Evolutionary conservation across 2,113 vertebrate genomes (phyloP).

Genomic region (Daboia siamensis): DNA sequence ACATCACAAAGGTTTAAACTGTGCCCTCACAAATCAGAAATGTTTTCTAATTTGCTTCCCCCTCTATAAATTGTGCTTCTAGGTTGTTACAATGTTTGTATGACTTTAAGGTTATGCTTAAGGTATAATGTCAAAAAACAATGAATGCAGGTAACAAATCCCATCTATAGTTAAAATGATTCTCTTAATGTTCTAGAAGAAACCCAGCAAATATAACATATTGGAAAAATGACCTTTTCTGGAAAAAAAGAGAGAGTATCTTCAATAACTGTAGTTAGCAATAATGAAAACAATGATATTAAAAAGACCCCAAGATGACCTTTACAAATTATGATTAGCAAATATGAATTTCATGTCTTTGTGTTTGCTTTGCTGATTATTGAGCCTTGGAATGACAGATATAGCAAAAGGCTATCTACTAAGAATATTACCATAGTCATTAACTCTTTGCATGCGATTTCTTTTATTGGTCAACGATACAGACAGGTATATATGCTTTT

Average conservation of each 20-base stretch:
- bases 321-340: not conserved
- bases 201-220: not conserved
- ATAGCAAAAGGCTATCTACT: not conserved
- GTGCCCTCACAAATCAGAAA: not conserved
- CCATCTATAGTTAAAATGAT: not conserved
- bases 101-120: not conserved
- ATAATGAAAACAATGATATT: not conserved
- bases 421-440: not conserved
- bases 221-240: not conserved
- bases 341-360: not conserved
- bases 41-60: not conserved
- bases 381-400: not conserved
- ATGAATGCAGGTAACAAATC: no score
- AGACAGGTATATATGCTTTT: not conserved
- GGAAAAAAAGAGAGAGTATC: not conserved
- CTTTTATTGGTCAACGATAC: not conserved
- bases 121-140: not conserved
- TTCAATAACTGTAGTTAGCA: not conserved
- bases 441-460: not conserved
- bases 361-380: not conserved
- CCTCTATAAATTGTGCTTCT: not conserved
- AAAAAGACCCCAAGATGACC: not conserved
- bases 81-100: not conserved
- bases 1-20: not conserved
- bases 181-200: not conserved